Evolutionary conservation across 2,113 vertebrate genomes (phyloP).

Genomic region (Chlamydotis undulata): DNA sequence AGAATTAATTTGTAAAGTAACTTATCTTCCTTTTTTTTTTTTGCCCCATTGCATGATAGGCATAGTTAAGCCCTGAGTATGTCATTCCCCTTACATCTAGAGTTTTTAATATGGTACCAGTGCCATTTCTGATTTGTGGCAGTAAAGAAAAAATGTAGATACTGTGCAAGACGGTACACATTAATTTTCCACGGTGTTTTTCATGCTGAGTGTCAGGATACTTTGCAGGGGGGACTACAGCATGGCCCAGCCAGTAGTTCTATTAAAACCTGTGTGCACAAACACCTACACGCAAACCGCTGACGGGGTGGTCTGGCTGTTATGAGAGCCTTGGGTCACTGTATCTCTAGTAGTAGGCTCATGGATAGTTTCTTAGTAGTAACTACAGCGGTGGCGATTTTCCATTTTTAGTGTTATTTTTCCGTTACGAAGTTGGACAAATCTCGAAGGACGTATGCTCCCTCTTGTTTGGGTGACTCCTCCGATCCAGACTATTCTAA

Average conservation of each 20-base stretch:
- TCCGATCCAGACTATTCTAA: background rate
- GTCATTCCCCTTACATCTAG: background rate
- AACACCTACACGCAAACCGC: no score
- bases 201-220: background rate
- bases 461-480: background rate
- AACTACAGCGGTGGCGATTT: background rate
- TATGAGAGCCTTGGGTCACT: background rate
- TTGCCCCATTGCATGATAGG: accelerated
- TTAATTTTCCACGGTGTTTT: background rate
- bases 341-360: background rate
- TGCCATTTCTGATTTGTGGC: background rate
- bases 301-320: background rate
- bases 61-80: background rate
- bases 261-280: background rate
- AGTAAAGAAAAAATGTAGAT: background rate
- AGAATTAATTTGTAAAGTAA: background rate
- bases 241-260: background rate
- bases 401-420: background rate
- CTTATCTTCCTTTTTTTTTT: background rate
- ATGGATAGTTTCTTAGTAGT: background rate
- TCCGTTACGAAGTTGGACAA: background rate
- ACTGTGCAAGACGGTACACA: background rate
- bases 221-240: background rate
- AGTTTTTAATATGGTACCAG: background rate
- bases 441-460: background rate